Conservation (phyloP, 2,888 invertebrate species). For the Deroplatys truncata region DNA sequence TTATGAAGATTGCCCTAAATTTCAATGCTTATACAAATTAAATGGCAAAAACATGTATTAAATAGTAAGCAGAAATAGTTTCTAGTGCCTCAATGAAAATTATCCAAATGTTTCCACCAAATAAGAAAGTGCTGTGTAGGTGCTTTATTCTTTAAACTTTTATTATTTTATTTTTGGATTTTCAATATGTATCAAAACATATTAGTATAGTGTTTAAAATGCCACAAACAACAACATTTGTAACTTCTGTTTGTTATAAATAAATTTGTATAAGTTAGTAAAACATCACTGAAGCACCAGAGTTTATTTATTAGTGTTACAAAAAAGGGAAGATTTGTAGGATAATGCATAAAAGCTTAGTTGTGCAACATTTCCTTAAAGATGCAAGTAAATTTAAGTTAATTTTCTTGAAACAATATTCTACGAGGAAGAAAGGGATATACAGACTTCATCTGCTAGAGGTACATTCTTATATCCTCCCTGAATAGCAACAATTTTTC, state of each 20-base stretch:
- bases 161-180: neutral
- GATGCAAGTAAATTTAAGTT: too few species aligned
- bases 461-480: too few species aligned
- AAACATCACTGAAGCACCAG: neutral
- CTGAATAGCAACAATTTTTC: too few species aligned
- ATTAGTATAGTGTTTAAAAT: neutral
- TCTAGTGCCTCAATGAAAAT: neutral
- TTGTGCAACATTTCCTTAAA: too few species aligned
- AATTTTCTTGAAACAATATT: too few species aligned
- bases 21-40: neutral
- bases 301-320: neutral
- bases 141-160: too few species aligned
- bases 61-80: neutral
- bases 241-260: neutral
- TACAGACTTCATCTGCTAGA: too few species aligned
- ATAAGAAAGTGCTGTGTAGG: too few species aligned
- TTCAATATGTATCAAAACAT: neutral
- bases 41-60: neutral
- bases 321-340: too few species aligned
- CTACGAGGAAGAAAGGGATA: too few species aligned
- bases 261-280: neutral
- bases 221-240: neutral
- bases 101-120: neutral
- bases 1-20: neutral
- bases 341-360: too few species aligned